Evolutionary conservation across 2,888 invertebrate genomes (phyloP), one percentile per base, ranked within the genome.

Genomic region (Coleophora deauratella): DNA sequence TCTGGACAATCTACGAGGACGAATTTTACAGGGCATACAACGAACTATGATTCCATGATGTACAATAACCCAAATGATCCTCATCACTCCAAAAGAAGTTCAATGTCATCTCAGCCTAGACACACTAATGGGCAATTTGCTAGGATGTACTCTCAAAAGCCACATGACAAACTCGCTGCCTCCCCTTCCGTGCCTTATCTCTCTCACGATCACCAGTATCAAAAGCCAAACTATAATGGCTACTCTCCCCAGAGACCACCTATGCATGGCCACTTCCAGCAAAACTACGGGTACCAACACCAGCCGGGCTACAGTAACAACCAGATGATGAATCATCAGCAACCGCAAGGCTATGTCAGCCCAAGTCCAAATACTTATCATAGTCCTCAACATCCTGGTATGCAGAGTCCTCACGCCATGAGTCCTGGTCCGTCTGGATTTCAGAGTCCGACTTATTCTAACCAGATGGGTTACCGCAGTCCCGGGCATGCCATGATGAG

Each of bases 1-100:
- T 84, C 84, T 4, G 80, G 85, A 3, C 82, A 82, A 53, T 82
- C 80, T n/a, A 82, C 75, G 45, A 69, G 84, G 58, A 80, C 75
- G 13, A 85, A 77, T 54, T 81, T 78, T 50, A 85, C 85, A 37
- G 81, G 80, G 28, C 82, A 79, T 51, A 78, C 80, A 11, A 76
- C 81, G 32, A 82, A 84, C 50, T 84, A 67, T 44, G 84, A 85
- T 47, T 84, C 85, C 0, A 77, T 82, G 69, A 84, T 82, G 47
- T 66, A 62, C 9, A 77, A 76, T 42, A 82, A 84, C 39, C 75
- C 74, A 14, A 54, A 62, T 9, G 74, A 69, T 43, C 64, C 74
- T 13, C 71, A 71, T 10, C 62, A 72, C 35, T 73, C 78, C 3
- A 84, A 85, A 61, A 67, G 82, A 48, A 72, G 57, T 58, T 84